These are phyloP conservation scores for Xiphophorus hellerii DNA, from an alignment of 2,113 vertebrate species.

Conservation along the genomic window DNA sequence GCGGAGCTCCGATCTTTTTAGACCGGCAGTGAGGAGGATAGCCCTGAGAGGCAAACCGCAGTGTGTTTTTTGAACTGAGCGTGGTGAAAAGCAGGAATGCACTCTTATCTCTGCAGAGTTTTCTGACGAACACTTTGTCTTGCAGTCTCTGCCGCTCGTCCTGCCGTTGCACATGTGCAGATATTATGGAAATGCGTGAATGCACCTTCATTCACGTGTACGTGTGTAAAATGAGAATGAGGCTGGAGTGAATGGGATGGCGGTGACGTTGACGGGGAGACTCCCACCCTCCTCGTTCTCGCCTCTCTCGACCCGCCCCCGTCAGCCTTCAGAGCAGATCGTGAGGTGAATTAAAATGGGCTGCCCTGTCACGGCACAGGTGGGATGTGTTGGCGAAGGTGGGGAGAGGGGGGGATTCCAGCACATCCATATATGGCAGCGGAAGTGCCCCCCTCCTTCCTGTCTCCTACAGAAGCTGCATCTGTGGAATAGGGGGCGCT, in stretches of 20 bases:
- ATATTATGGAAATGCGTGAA: background rate
- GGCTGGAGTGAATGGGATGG: background rate
- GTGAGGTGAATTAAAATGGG: slow-evolving; percentile 69
- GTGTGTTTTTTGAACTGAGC: background rate
- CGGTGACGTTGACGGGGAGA: slow-evolving; percentile 24
- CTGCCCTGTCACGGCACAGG: slow-evolving; percentile 38
- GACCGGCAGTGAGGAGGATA: slow-evolving; percentile 11
- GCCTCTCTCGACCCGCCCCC: slow-evolving; percentile 10
- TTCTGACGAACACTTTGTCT: background rate
- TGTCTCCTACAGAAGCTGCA: slow-evolving; percentile 7
- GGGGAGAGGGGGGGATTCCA: slow-evolving; percentile 73
- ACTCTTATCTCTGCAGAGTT: background rate
- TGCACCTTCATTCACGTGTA: background rate
- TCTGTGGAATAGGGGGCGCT: slow-evolving; percentile 35
- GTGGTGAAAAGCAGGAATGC: background rate
- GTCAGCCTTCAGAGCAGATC: slow-evolving; percentile 38
- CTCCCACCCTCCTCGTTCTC: slow-evolving; percentile 7
- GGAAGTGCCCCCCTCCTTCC: slow-evolving; percentile 57
- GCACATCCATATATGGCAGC: slow-evolving; percentile 68
- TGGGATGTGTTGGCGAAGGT: slow-evolving; percentile 3
- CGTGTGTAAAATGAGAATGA: background rate
- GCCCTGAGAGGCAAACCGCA: slow-evolving; percentile 1
- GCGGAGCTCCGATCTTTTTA: slow-evolving; percentile 24
- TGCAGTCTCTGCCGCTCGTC: background rate
- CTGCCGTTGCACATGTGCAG: slow-evolving; percentile 3